phyloP scores from a whole-genome alignment of 1,140 invertebrate genomes.

The Pachypeltis micranthus region DNA sequence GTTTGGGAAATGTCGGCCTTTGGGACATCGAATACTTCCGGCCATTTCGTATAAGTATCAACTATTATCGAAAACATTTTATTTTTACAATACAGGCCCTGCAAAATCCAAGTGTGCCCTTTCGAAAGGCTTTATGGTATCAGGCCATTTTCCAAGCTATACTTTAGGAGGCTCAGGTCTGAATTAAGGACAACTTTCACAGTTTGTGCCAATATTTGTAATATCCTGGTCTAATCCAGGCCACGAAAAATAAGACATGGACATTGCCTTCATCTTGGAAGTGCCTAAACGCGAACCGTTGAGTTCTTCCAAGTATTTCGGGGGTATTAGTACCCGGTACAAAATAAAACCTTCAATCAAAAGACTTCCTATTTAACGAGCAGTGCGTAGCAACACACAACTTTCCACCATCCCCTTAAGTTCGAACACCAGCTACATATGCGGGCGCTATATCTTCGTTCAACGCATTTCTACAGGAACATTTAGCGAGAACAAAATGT shows the following conservation, averaged over 20 bases:
- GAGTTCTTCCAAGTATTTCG: too few species aligned
- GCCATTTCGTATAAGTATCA: slow-evolving; percentile 1
- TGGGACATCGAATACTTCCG: neutral
- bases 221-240: neutral
- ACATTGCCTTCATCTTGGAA: slow-evolving; percentile 10
- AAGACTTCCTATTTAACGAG: too few species aligned
- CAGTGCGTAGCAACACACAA: too few species aligned
- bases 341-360: neutral
- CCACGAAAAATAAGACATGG: neutral
- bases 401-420: too few species aligned
- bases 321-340: too few species aligned
- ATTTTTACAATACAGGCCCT: neutral
- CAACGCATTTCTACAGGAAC: too few species aligned
- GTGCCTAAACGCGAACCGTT: neutral
- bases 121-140: neutral
- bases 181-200: neutral
- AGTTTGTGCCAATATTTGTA: neutral
- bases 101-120: neutral
- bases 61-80: neutral
- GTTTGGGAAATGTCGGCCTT: neutral
- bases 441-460: too few species aligned
- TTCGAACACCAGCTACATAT: too few species aligned
- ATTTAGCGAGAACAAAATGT: too few species aligned
- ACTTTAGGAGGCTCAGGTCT: too few species aligned
- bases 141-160: too few species aligned